Evolutionary conservation across 2,888 invertebrate genomes (phyloP), one percentile per base, ranked within the genome.

Genomic region (Hirtodrosophila cameraria): DNA sequence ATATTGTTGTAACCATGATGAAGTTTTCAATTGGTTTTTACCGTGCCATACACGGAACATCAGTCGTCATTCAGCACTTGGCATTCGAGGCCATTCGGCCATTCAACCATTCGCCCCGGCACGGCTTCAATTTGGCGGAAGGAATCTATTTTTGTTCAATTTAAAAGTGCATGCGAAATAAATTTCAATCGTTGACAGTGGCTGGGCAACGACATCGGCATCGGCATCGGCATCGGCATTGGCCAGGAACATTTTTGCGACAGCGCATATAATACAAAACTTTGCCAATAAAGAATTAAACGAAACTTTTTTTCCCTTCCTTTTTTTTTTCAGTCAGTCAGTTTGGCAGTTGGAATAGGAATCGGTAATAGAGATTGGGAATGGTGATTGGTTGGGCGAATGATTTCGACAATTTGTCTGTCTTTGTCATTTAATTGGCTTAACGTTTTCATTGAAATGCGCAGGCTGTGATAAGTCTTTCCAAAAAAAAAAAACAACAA

Each of bases 1-100:
- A 83, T 85, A 87, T 83, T 87, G 74, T 85, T 79, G 82, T 65
- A 79, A 57, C 79, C 86, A 77, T 86, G 86, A 86, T 82, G 86
- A 82, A 82, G 85, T 82, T 82, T 86, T 84, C 82, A 82, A 82
- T 86, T 82, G 82, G 36, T 86, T 82, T n/a, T 75, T 59, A 39
- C 66, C 64, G 55, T 35, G 35, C 66, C 77, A 79, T 38, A 59
- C 38, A 54, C 39, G 31, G 36, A 43, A 53, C 55, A 48, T 49
- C 27, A 28, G 28, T 11, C 41, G 8, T 2, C 23, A 15, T 41
- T 7, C 9, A n/a, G 13, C 13, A 13, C 27, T 13, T 39, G 8
- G 11, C 13, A 18, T 30, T 27, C 3, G 9, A 23, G 12, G 16
- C 23, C 23, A 50, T 25, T 9, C 23, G 25, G 27, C 13, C 43